Evolutionary conservation across 2,888 invertebrate genomes (phyloP).

Genomic region (Fissipunctia ypsillon): DNA sequence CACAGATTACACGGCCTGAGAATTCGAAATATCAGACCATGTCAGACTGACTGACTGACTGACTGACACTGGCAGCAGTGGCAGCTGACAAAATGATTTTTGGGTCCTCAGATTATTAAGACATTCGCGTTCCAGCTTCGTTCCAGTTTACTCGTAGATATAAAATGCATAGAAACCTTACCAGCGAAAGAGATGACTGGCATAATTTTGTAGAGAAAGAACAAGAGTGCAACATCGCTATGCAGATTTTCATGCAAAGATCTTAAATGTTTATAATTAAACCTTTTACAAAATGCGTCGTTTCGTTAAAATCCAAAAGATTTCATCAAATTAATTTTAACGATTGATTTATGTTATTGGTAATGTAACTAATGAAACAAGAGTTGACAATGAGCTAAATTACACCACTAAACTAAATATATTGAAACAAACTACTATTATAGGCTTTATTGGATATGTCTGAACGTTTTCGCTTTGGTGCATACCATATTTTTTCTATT

Average conservation of each 20-base stretch:
- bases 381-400: background rate
- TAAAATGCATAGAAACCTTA: background rate
- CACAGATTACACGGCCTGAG: too few relatives aligned
- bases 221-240: background rate
- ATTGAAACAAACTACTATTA: too few relatives aligned
- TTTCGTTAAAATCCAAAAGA: too few relatives aligned
- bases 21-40: too few relatives aligned
- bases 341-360: too few relatives aligned
- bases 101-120: constrained; percentile 9
- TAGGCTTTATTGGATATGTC: too few relatives aligned
- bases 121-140: background rate
- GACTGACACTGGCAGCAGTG: background rate
- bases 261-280: too few relatives aligned
- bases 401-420: too few relatives aligned
- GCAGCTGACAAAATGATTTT: background rate
- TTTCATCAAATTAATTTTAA: too few relatives aligned
- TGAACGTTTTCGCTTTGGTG: background rate
- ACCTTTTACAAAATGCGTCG: too few relatives aligned
- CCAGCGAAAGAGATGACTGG: background rate
- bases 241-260: background rate
- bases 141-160: background rate
- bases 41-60: too few relatives aligned
- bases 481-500: background rate
- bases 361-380: too few relatives aligned
- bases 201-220: background rate